These are phyloP conservation scores for Epinephelus awoara DNA, from an alignment of 2,797 vertebrate genomes.

Conservation along the genomic window DNA sequence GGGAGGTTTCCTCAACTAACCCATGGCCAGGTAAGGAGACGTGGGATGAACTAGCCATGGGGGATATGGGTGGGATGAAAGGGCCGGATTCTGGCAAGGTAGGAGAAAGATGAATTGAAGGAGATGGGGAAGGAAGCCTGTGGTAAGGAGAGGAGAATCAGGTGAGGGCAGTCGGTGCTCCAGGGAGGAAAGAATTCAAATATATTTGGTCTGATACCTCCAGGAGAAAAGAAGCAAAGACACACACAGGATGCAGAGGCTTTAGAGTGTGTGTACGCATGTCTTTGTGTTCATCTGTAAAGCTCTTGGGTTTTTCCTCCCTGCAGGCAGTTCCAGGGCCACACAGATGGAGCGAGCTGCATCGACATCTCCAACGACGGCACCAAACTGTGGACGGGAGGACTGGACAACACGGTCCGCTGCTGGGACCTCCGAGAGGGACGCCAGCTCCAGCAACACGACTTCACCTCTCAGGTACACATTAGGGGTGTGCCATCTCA, in stretches of 20 bases:
- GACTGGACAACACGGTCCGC: conserved; percentile 92
- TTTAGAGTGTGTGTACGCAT: conserved; percentile 4
- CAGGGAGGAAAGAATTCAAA: conserved; percentile 35
- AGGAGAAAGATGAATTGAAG: neutral
- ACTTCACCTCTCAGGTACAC: conserved; percentile 87
- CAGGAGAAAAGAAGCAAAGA: conserved; percentile 31
- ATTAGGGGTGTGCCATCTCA: too few species aligned
- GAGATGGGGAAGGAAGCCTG: neutral
- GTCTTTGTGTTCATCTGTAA: conserved; percentile 4
- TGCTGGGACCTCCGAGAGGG: conserved; percentile 93
- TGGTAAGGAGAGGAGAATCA: conserved; percentile 15
- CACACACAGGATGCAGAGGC: conserved; percentile 24
- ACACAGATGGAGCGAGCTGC: conserved; percentile 88
- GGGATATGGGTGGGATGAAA: conserved; percentile 43
- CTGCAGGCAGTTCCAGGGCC: conserved; percentile 82
- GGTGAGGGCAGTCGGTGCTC: conserved; percentile 28
- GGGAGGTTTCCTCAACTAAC: conserved; percentile 20
- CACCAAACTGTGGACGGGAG: conserved; percentile 92
- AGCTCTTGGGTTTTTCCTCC: neutral
- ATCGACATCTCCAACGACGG: conserved; percentile 91
- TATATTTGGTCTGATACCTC: conserved; percentile 52
- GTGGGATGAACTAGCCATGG: conserved; percentile 44
- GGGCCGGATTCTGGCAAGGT: conserved; percentile 49
- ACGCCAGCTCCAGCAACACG: conserved; percentile 89
- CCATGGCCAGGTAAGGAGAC: conserved; percentile 10